These are phyloP conservation scores for Rhombomys opimus DNA, from an alignment of 2,113 vertebrate species.

Conservation along the genomic window DNA sequence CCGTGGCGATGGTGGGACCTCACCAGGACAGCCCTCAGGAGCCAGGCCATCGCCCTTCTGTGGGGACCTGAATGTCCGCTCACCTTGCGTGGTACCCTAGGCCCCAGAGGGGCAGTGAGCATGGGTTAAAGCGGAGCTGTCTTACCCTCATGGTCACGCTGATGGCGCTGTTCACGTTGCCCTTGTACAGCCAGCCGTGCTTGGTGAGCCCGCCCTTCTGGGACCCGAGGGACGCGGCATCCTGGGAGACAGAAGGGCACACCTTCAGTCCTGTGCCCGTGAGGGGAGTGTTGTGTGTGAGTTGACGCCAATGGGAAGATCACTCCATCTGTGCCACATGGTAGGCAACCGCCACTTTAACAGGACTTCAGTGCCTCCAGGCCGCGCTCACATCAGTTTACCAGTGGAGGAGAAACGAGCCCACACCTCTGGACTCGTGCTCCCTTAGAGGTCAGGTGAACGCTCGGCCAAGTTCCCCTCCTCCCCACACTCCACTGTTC, in stretches of 20 bases:
- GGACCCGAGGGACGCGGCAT: constrained; percentile 96
- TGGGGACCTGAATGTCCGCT: background rate
- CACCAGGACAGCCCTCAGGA: background rate
- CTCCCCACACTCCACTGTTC: too few relatives aligned
- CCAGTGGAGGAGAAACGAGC: background rate
- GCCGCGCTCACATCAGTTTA: background rate
- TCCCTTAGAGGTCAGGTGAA: background rate
- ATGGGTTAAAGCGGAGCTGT: too few relatives aligned
- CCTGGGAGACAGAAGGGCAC: constrained; percentile 84
- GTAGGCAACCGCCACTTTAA: background rate
- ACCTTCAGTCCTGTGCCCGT: background rate
- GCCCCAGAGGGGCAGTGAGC: too few relatives aligned
- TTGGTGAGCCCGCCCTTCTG: constrained; percentile 98
- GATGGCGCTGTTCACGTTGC: constrained; percentile 99
- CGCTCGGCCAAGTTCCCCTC: background rate
- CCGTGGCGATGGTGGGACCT: background rate
- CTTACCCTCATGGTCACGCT: constrained; percentile 99
- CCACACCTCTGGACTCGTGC: background rate
- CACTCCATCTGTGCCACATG: background rate
- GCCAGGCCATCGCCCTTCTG: background rate
- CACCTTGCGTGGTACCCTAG: background rate
- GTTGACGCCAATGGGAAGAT: background rate
- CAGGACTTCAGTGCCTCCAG: background rate
- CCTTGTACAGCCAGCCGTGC: constrained; percentile 98
- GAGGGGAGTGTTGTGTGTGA: background rate